Conservation (phyloP, 1,140 invertebrate species). For the Teleopsis dalmanni region DNA sequence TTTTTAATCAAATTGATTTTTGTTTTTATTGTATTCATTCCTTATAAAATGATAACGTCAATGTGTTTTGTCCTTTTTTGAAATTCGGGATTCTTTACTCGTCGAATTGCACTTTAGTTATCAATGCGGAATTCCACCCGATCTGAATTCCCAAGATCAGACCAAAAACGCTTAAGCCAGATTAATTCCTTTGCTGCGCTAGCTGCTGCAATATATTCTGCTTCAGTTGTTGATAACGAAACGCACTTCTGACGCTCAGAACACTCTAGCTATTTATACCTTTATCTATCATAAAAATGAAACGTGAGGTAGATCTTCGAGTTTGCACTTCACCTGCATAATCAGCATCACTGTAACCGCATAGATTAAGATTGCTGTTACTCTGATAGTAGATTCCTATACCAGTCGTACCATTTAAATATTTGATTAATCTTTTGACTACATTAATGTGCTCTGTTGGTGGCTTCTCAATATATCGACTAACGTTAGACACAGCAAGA, state of each 20-base stretch:
- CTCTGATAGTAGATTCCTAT: not conserved
- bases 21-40: slow-evolving; percentile 2
- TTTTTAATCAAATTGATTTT: no score
- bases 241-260: not conserved
- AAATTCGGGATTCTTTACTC: not conserved
- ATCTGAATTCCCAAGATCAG: no score
- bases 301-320: no score
- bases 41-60: not conserved
- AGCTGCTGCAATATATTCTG: slow-evolving; percentile 44
- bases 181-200: no score
- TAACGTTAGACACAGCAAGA: slow-evolving; percentile 1
- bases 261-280: no score
- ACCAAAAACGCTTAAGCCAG: no score
- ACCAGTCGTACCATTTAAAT: slow-evolving; percentile 3
- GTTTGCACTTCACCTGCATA: no score
- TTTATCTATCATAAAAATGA: no score
- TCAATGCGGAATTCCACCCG: no score
- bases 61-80: slow-evolving; percentile 4
- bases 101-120: slow-evolving; percentile 1
- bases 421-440: slow-evolving; percentile 11
- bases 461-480: slow-evolving; percentile 7
- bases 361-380: not conserved
- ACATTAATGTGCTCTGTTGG: slow-evolving; percentile 9
- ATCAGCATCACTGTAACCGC: slow-evolving; percentile 16
- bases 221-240: slow-evolving; percentile 40